Evolutionary conservation across 2,113 vertebrate genomes (phyloP), one percentile per base, ranked within the genome.

Genomic region (Tinamus guttatus): DNA sequence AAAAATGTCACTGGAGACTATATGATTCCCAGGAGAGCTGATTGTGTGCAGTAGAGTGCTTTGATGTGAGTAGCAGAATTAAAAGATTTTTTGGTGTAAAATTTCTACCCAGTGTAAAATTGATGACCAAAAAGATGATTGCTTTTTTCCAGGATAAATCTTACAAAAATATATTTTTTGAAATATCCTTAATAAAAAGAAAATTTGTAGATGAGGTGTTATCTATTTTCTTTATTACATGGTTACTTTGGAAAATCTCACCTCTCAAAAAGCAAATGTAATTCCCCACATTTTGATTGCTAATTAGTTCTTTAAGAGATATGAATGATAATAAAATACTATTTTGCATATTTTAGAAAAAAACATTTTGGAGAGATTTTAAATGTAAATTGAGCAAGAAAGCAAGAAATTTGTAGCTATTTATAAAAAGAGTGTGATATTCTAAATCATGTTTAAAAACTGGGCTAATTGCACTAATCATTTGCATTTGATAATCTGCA

Each of bases 201-300:
- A 91, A 80, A 89, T 47, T n/a, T 93, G 11, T 56, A 47, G 17
- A 22, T 45, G 9, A 73, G 2, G 5, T 34, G 15, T 16, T 15
- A 15, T 54, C 7, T 90, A 5, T 60, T 78, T 90, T 30, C 6
- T 54, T 24, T 80, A 3, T 24, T 69, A 2, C 25, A 27, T 45
- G 3, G 2, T 22, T 52, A 56, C 1, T 1, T 17, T 80, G 7
- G 5, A 69, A 34, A 73, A 51, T 88, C 49, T 45, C 11, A 71
- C 15, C 7, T 7, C 69, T 76, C 75, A 17, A 2, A 17, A 2
- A 64, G 1, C 11, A 80, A 73, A 3, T 27, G 2, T 0, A 1
- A 1, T 1, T 75, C 0, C 65, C 6, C 19, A 70, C 19, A 67
- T 82, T 90, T 81, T 67, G 5, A 60, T 13, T 60, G 7, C 12